phyloP scores from a whole-genome alignment of 2,113 vertebrate species.

The Hippocampus zosterae region DNA sequence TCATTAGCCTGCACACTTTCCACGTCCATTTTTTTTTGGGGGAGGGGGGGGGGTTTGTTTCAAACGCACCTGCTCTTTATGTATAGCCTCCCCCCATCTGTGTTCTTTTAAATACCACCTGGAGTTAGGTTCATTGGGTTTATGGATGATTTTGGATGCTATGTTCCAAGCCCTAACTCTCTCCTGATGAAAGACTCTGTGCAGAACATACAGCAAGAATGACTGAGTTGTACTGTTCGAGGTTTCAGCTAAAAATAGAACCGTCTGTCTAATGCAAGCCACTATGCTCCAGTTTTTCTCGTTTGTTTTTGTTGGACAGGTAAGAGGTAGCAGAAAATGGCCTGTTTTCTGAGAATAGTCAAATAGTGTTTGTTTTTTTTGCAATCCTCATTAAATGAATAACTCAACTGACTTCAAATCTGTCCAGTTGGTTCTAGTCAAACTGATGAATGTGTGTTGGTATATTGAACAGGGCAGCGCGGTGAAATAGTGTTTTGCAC shows the following conservation, averaged over 20 bases:
- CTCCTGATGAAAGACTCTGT: not conserved
- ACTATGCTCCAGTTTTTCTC: slow-evolving; percentile 38
- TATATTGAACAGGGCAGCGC: not conserved
- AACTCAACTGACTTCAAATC: not conserved
- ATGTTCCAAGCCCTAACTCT: slow-evolving; percentile 13
- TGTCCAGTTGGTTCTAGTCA: not conserved
- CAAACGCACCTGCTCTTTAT: not conserved
- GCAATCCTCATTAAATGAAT: not conserved
- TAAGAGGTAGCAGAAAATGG: slow-evolving; percentile 37
- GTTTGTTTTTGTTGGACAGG: slow-evolving; percentile 23
- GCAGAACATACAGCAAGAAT: not conserved
- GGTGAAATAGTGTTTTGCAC: not conserved
- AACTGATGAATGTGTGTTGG: not conserved
- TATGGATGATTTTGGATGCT: slow-evolving; percentile 19
- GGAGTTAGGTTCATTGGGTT: slow-evolving; percentile 2
- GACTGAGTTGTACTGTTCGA: slow-evolving; percentile 12
- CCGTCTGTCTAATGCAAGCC: slow-evolving; percentile 15
- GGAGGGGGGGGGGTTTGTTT: not conserved
- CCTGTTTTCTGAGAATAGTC: slow-evolving; percentile 6
- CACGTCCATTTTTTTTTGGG: not conserved
- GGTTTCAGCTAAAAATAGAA: slow-evolving; percentile 46
- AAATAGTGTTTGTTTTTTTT: slow-evolving; percentile 48
- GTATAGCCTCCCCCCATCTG: not conserved
- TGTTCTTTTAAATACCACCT: not conserved
- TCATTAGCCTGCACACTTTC: not conserved